Percentiles rank a stretch among this genome's conserved stretches.
These are phyloP conservation scores for Drosophila seguyi DNA, from an alignment of 1,140 invertebrate genomes.

Conservation along the genomic window DNA sequence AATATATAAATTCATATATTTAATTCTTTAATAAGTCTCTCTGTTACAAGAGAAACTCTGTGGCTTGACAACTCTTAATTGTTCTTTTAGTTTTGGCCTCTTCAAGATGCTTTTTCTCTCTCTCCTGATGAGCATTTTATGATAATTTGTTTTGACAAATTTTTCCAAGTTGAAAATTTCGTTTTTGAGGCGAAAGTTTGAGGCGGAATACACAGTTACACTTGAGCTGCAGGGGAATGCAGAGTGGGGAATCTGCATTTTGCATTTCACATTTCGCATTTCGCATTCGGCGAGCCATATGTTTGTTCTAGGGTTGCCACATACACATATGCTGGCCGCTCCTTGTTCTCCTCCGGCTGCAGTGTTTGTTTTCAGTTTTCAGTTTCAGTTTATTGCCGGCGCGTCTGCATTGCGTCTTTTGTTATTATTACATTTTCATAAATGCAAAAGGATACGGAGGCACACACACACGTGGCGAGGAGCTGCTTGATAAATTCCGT, in stretches of 20 bases:
- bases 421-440: constrained; percentile 84
- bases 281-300: constrained; percentile 62
- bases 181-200: constrained; percentile 32
- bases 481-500: constrained; percentile 76
- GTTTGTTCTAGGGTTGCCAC: constrained; percentile 63
- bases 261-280: constrained; percentile 33
- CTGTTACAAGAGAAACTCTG: background rate
- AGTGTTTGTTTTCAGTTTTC: constrained; percentile 53
- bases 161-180: constrained; percentile 63
- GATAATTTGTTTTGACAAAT: constrained; percentile 82
- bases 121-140: constrained; percentile 66
- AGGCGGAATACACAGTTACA: constrained; percentile 5
- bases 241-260: background rate
- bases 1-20: no score
- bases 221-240: constrained; percentile 8
- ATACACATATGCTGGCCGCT: constrained; percentile 17
- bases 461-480: constrained; percentile 11
- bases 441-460: constrained; percentile 68
- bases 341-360: constrained; percentile 4
- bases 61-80: constrained; percentile 9
- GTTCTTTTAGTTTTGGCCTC: constrained; percentile 8
- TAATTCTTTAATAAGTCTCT: no score
- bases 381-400: constrained; percentile 58
- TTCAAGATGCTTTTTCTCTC: constrained; percentile 3
- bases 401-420: constrained; percentile 81